phyloP scores from a whole-genome alignment of 2,797 vertebrate species.

The Remorina albescens region DNA sequence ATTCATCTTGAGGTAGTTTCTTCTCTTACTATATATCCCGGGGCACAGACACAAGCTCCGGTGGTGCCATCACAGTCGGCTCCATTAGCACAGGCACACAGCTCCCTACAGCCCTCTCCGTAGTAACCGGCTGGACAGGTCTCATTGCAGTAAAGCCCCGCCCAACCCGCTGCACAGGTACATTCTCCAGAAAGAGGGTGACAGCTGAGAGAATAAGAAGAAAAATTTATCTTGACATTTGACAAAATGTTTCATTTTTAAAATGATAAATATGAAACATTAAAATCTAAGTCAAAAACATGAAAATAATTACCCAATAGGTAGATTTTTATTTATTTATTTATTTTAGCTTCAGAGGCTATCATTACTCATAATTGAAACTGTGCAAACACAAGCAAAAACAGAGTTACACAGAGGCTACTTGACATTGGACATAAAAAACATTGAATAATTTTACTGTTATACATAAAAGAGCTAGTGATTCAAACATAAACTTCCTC shows the following conservation, averaged over 20 bases:
- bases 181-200: conserved; percentile 96
- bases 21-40: conserved; percentile 89
- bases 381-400: background rate
- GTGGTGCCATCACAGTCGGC: conserved; percentile 92
- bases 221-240: no score
- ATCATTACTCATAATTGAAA: background rate
- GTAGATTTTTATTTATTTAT: no score
- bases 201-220: conserved; percentile 83
- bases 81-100: conserved; percentile 91
- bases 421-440: background rate
- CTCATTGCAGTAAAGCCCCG: conserved; percentile 94
- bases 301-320: background rate
- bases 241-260: no score
- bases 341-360: no score
- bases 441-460: background rate
- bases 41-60: conserved; percentile 90
- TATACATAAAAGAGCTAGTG: background rate
- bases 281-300: background rate
- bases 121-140: conserved; percentile 91
- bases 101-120: conserved; percentile 89
- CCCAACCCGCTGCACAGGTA: conserved; percentile 92
- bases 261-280: no score
- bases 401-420: background rate
- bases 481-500: background rate
- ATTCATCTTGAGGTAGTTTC: background rate